Conservation (phyloP, 2,113 vertebrate genomes). For the Paratilapia polleni region DNA sequence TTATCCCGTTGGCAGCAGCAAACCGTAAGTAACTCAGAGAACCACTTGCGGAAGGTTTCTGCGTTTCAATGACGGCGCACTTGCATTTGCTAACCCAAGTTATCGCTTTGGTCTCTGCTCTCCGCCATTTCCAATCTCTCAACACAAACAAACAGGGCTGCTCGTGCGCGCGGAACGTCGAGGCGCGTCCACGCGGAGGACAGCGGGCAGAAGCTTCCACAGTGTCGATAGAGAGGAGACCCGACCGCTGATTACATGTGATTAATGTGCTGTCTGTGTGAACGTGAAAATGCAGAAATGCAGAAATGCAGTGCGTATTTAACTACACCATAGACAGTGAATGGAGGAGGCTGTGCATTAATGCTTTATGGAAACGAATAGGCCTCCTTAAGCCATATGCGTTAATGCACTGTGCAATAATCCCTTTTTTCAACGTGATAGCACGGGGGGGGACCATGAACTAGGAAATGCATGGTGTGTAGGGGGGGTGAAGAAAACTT, state of each 20-base stretch:
- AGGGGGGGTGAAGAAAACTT: background rate
- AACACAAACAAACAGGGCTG: constrained; percentile 85
- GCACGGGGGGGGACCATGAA: too few relatives aligned
- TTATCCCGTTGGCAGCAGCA: constrained; percentile 27
- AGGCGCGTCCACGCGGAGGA: constrained; percentile 54
- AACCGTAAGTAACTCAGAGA: background rate
- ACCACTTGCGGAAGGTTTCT: constrained; percentile 14
- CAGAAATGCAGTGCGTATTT: background rate
- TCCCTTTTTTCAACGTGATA: too few relatives aligned
- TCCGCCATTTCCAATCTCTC: constrained; percentile 85
- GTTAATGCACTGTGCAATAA: background rate
- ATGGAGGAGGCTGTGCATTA: background rate
- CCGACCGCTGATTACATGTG: background rate
- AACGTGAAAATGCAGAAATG: background rate
- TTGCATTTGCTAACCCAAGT: constrained; percentile 66
- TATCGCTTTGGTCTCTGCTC: constrained; percentile 77
- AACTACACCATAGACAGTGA: background rate
- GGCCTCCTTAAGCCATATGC: background rate
- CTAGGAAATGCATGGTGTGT: background rate
- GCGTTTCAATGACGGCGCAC: constrained; percentile 56
- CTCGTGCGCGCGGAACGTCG: constrained; percentile 52
- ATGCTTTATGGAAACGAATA: background rate
- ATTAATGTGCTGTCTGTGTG: background rate
- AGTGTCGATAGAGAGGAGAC: background rate
- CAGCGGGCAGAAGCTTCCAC: background rate